Conservation (phyloP, 2,797 vertebrate genomes). For the Semotilus atromaculatus region DNA sequence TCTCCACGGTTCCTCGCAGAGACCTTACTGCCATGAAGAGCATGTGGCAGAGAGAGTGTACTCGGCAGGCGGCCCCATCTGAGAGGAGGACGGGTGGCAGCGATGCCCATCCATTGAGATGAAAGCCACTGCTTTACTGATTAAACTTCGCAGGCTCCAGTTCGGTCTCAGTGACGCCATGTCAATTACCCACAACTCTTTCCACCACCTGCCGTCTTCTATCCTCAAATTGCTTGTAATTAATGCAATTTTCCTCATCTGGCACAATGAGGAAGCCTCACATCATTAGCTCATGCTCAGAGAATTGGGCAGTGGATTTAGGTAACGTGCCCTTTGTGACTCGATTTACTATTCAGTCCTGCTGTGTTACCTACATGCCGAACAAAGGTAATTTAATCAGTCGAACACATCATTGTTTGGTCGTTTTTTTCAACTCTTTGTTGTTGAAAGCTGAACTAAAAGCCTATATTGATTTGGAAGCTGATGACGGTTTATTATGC, state of each 20-base stretch:
- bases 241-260: conserved; percentile 58
- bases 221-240: conserved; percentile 59
- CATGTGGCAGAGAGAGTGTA: conserved; percentile 48
- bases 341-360: conserved; percentile 41
- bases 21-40: conserved; percentile 43
- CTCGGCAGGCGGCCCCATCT: conserved; percentile 40
- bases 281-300: conserved; percentile 50
- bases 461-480: conserved; percentile 30
- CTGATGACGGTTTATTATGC: conserved; percentile 24
- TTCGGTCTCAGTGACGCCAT: conserved; percentile 39
- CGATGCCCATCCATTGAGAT: conserved; percentile 31
- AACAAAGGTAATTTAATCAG: conserved; percentile 53
- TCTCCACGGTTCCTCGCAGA: conserved; percentile 30
- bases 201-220: conserved; percentile 57
- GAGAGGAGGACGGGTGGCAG: conserved; percentile 29
- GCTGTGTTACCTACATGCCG: conserved; percentile 23
- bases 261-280: conserved; percentile 43
- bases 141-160: conserved; percentile 51
- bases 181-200: conserved; percentile 58
- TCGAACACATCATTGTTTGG: conserved; percentile 24
- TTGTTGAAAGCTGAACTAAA: conserved; percentile 20
- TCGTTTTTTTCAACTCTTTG: conserved; percentile 1
- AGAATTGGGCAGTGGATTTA: conserved; percentile 30
- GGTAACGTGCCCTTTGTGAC: conserved; percentile 47
- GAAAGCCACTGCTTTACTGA: conserved; percentile 41